Percentiles rank a stretch among this genome's conserved stretches.
phyloP scores from a whole-genome alignment of 2,797 vertebrate species.

The Falco cherrug region DNA sequence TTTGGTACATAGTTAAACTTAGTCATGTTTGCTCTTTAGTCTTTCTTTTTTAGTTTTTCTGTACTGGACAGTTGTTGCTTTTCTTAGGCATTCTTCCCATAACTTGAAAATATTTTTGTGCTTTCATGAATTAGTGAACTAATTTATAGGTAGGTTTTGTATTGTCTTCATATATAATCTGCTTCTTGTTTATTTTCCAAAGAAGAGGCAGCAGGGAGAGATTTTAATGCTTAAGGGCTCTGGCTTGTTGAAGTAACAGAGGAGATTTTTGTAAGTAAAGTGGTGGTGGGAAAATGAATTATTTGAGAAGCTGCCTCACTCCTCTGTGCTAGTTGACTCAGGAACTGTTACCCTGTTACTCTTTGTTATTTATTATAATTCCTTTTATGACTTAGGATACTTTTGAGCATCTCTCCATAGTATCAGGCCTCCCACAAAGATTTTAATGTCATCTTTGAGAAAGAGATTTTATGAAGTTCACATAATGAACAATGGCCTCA shows the following conservation, averaged over 20 bases:
- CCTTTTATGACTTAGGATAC: neutral
- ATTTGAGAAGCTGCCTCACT: neutral
- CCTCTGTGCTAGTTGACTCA: neutral
- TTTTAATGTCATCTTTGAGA: neutral
- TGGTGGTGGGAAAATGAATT: neutral
- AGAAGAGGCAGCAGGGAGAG: neutral
- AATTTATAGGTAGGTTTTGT: neutral
- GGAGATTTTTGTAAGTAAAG: neutral
- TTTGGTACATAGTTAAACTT: neutral
- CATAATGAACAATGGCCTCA: neutral
- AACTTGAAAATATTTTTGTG: neutral
- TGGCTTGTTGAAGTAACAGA: neutral
- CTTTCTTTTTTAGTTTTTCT: neutral
- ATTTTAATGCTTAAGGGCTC: neutral
- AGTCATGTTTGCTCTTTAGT: neutral
- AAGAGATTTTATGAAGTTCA: neutral
- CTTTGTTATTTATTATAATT: neutral
- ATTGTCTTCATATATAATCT: neutral
- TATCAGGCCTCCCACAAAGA: neutral
- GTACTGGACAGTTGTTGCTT: neutral
- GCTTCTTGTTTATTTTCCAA: neutral
- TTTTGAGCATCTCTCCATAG: neutral
- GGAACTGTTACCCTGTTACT: neutral
- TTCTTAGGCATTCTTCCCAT: neutral
- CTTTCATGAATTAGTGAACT: neutral